Evolutionary conservation across 2,113 vertebrate genomes (phyloP), one percentile per base, ranked within the genome.

Genomic region (Paedocypris sp.): DNA sequence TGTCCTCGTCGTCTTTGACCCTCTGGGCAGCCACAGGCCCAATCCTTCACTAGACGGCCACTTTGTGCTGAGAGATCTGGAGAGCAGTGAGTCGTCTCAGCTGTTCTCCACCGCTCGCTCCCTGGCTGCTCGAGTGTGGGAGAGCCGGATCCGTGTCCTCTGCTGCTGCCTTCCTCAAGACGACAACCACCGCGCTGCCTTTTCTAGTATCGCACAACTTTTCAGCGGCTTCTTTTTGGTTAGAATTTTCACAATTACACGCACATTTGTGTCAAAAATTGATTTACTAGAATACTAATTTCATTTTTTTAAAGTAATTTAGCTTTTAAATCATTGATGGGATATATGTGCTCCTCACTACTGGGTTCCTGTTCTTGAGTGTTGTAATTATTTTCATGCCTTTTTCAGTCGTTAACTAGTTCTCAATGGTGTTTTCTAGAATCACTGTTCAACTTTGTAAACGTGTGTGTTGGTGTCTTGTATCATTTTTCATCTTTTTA

Each of bases 81-180:
- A 92, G 63, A 89, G 86, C 82, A 89, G 72, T 3, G 88, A 88
- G 26, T 85, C 89, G 0, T 78, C 74, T 38, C 92, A 92, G 80
- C 67, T 99, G 43, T 64, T 96, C 1, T 87, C 77, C 48, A 91
- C 86, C 0, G 83, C 94, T 23, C 89, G 82, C 79, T 87, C 83
- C 1, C 68, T 91, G 1, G 92, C 94, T 0, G 81, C 78, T 0
- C 88, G 91, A 1, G 90, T 96, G 64, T 99, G 95, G 95, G 94
- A 97, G 65, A 86, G 77, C 26, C 76, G 95, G 4, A 81, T 97
- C 64, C 72, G 88, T 15, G 70, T 97, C 4, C 68, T 95, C 19
- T 97, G 94, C 79, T 99, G 92, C 46, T 97, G 94, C n/a, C 67
- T 95, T 4, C 87, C 88, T 16, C 88, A 87, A 53, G 90, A 98